These are phyloP conservation scores for Thunnus thynnus DNA, from an alignment of 2,113 vertebrate genomes.

Conservation along the genomic window DNA sequence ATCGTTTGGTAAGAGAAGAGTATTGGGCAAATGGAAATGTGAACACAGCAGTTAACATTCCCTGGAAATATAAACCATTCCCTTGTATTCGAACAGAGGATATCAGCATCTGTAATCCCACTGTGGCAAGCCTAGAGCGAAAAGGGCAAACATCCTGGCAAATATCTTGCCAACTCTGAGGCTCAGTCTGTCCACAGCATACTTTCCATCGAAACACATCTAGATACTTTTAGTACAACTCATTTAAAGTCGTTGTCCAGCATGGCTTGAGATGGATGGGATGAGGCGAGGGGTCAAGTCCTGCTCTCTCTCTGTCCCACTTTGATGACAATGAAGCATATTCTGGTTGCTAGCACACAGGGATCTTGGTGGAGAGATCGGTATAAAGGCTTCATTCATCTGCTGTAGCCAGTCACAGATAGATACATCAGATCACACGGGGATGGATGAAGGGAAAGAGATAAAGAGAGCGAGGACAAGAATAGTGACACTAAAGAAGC, in stretches of 20 bases:
- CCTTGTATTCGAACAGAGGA: background rate
- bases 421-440: slow-evolving; percentile 63
- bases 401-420: slow-evolving; percentile 51
- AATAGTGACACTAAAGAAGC: slow-evolving; percentile 19
- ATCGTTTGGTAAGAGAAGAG: background rate
- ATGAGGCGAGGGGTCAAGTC: slow-evolving; percentile 54
- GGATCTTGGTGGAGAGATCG: slow-evolving; percentile 58
- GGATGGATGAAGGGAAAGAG: slow-evolving; percentile 36
- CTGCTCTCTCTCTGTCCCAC: slow-evolving; percentile 51
- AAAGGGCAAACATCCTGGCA: slow-evolving; percentile 53
- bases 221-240: slow-evolving; percentile 8
- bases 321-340: slow-evolving; percentile 75
- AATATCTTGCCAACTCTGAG: slow-evolving; percentile 3
- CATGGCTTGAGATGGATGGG: slow-evolving; percentile 30
- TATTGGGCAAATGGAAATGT: slow-evolving; percentile 3
- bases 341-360: slow-evolving; percentile 64
- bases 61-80: slow-evolving; percentile 39
- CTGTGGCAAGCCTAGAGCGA: slow-evolving; percentile 9
- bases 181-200: slow-evolving; percentile 36
- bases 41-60: slow-evolving; percentile 30
- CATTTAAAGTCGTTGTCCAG: background rate
- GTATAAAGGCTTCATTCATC: slow-evolving; percentile 75
- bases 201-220: slow-evolving; percentile 46
- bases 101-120: slow-evolving; percentile 39
- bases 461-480: slow-evolving; percentile 23